Evolutionary conservation across 2,113 vertebrate genomes (phyloP).

Genomic region (Mustela lutreola): DNA sequence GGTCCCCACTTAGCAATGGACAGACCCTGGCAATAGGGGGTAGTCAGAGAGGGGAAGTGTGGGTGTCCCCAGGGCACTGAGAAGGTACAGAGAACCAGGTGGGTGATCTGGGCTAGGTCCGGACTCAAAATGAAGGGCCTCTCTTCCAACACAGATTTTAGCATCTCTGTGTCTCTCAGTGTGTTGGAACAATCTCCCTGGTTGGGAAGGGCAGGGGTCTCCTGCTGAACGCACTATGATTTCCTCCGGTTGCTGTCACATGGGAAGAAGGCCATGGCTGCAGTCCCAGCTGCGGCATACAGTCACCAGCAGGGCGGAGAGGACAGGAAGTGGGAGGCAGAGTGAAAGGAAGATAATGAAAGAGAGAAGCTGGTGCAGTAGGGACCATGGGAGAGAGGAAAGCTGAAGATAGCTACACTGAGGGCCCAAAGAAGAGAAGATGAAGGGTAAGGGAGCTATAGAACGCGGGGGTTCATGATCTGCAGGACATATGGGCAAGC

Average conservation of each 20-base stretch:
- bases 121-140: neutral
- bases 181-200: neutral
- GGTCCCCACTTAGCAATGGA: neutral
- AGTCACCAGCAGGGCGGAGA: neutral
- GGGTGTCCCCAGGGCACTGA: neutral
- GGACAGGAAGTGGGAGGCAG: constrained; percentile 23
- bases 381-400: neutral
- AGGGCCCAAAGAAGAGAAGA: neutral
- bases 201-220: neutral
- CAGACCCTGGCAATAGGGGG: neutral
- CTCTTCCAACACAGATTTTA: neutral
- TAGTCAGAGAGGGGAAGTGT: neutral
- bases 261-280: neutral
- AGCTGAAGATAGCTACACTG: neutral
- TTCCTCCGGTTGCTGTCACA: neutral
- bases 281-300: neutral
- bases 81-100: neutral
- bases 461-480: neutral
- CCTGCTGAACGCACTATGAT: neutral
- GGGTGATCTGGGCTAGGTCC: neutral
- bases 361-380: neutral
- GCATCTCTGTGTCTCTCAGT: neutral
- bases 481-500: neutral
- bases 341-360: neutral
- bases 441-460: neutral